Base-by-base conservation (phyloP, 1,140 invertebrate genomes). In the Polypedilum vanderplanki region DNA sequence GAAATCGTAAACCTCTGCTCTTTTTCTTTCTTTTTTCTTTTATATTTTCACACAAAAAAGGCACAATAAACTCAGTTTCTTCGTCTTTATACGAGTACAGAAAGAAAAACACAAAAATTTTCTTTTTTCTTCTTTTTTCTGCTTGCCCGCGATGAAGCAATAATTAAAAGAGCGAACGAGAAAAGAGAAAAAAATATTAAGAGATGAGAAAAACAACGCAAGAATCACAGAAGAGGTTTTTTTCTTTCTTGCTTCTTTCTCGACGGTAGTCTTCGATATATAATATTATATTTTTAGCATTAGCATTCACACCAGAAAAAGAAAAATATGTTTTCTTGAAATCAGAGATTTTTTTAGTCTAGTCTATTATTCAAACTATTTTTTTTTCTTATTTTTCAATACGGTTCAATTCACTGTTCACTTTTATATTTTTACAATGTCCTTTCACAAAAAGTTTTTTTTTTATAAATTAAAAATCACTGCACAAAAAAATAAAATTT, bases 161-260 rank as follows among this genome's bases (percentile, higher is more conserved):
- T 57, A 57, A 57, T 57, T 57, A 57, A 57, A 57, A 57, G 12
- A 57, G 46, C 4, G 46, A 57, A 12, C 15, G 41, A 46, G 41
- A n/a, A n/a, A 3, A 33, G 24, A 33, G 24, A 5, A 33, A 33
- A 33, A 33, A 33, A n/a, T n/a, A n/a, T n/a, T 33, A 22, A 70
- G 22, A 70, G 17, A 17, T n/a, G 73, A 73, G n/a, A 40, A 73
- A 73, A 73, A 73, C 22, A 73, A 73, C 65, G n/a, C 24, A 40
- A 40, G 15, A 73, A n/a, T 40, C 73, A 73, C 73, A 40, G n/a
- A 33, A n/a, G 22, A 73, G 18, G 40, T n/a, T n/a, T n/a, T n/a
- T n/a, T n/a, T n/a, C n/a, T n/a, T n/a, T n/a, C n/a, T n/a, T n/a
- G n/a, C 15, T 73, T 40, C 73, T 40, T 33, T n/a, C 33, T 40